phyloP scores from a whole-genome alignment of 1,140 invertebrate genomes.

The Rhysida immarginata region DNA sequence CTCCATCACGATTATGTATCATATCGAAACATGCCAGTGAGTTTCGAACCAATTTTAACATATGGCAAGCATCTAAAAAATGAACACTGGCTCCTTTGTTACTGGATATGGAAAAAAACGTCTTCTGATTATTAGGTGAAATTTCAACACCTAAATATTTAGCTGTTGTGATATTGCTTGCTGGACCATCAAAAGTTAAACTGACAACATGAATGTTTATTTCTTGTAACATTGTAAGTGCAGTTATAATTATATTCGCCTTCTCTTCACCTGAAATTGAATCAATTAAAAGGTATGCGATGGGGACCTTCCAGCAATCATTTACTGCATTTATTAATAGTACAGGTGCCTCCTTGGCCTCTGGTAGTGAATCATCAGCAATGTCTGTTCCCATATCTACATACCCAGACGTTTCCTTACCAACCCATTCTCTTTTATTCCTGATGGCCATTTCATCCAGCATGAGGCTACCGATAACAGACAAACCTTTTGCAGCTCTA shows the following conservation, averaged over 20 bases:
- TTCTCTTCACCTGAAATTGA: background rate
- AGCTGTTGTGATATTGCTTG: background rate
- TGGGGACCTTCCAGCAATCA: conserved; percentile 7
- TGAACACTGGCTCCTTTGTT: conserved; percentile 17
- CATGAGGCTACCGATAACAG: background rate
- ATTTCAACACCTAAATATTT: conserved; percentile 21
- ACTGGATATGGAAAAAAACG: conserved; percentile 23
- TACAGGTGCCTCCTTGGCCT: conserved; percentile 8
- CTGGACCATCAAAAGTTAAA: background rate
- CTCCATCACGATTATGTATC: conserved; percentile 13
- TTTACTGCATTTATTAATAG: conserved; percentile 7
- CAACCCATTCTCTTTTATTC: background rate
- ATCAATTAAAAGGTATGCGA: conserved; percentile 10
- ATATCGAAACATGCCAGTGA: conserved; percentile 18
- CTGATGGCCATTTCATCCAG: background rate
- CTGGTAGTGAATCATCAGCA: background rate
- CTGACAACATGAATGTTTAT: background rate
- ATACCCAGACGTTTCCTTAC: background rate
- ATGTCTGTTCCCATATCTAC: background rate
- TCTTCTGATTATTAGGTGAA: conserved; percentile 15
- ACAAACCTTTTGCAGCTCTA: too few relatives aligned
- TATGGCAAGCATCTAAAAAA: conserved; percentile 27
- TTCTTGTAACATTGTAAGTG: background rate
- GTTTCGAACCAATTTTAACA: conserved; percentile 28
- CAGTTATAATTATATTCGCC: background rate